Evolutionary conservation across 1,140 invertebrate species (phyloP), one percentile per base, ranked within the genome.

Genomic region (Schlechtendalia chinensis): DNA sequence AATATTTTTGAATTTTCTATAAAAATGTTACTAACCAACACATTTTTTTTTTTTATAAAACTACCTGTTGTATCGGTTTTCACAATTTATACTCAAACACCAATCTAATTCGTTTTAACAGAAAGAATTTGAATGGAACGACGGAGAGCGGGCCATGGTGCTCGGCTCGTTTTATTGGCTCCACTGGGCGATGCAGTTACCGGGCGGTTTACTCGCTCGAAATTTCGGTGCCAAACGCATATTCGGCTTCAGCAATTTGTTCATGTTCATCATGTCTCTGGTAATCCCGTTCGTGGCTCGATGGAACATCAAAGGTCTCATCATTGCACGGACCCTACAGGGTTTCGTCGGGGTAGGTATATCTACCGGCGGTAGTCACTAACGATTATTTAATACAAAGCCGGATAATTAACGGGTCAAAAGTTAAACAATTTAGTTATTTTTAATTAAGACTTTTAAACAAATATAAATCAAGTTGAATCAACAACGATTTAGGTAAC

Each of bases 141-240:
- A 90, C 72, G 87, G 89, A 58, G 86, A 90, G 58, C 92, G 93
- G 86, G 89, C 90, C 50, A 81, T 90, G n/a, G 87, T 91, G 3
- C 84, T 94, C 27, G 91, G 92, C 0, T 89, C 90, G 0, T 94
- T 92, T 83, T 94, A 91, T 84, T 93, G 91, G 90, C 85, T 92
- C 1, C 92, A 93, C 82, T 92, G 92, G 88, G 14, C 90, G 0
- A 88, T 89, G 0, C 93, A 94, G 86, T 85, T 95, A 11, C 92
- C 93, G 0, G 93, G 92, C 5, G 93, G 92, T 11, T 84, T 92
- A 45, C 82, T 93, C 19, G 91, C 91, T 0, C 88, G 90, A 74
- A 89, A 88, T 83, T 92, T 90, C 83, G 91, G 92, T 1, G 91
- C 91, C 0, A 93, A 93, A 85, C 83, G 89, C 32, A 86, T 94